Evolutionary conservation across 37 sponge, comb jelly and placozoan species (phyloP), one percentile per base, ranked within the genome.

Genomic region (Diacarnus erythraeanus): DNA sequence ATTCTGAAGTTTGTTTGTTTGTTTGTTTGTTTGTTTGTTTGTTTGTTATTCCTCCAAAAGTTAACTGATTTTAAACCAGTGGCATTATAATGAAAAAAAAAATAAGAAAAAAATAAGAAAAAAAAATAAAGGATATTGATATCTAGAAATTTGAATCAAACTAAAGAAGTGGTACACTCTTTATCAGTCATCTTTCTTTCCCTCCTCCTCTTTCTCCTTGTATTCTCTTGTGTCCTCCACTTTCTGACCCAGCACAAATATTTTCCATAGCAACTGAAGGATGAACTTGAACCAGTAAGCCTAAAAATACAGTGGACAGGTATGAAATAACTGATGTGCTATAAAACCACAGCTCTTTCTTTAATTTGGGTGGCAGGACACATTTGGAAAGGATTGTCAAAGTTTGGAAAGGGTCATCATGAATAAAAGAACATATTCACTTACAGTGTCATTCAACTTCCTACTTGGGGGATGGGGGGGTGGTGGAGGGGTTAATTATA

Each of bases 251-350:
- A 44, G 38, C 3, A 83, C 36, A 20, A 89, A 26, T 30, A 91
- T 79, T 78, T 76, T 91, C 33, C 42, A 59, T 23, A 91, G 69
- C 67, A 91, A 72, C 4, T 35, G 78, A n/a, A 91, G 23, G 40
- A 91, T 91, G 71, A 91, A 86, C 69, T 69, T 77, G 76, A 86
- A 87, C 92, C 92, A 91, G 87, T 91, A 91, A 21, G 59, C 64
- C 80, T 80, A 47, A 47, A 12, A 15, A 47, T 12, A 47, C 51
- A n/a, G n/a, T n/a, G n/a, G n/a, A n/a, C n/a, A n/a, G n/a, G n/a
- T n/a, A n/a, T n/a, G n/a, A n/a, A n/a, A n/a, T n/a, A n/a, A n/a
- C n/a, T n/a, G n/a, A n/a, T n/a, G n/a, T n/a, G n/a, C n/a, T n/a
- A n/a, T n/a, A n/a, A n/a, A n/a, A n/a, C n/a, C n/a, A n/a, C n/a